Evolutionary conservation across 2,797 vertebrate genomes (phyloP), one percentile per base, ranked within the genome.

Genomic region (Acipenser transmontanus): DNA sequence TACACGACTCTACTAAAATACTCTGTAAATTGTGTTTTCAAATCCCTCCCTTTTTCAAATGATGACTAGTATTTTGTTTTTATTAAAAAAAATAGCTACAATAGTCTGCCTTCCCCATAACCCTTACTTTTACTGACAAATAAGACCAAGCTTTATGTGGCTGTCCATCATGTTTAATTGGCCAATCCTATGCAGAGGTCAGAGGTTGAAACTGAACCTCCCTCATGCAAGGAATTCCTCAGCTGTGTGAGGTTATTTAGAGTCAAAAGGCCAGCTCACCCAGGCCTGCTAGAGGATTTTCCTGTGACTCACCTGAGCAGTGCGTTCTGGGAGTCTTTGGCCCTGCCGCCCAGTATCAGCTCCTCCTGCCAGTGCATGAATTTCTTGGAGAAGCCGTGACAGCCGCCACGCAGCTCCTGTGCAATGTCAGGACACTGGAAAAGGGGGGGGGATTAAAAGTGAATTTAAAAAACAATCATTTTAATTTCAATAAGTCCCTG

Each of bases 281-380:
- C 13, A 66, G 13, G 65, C 59, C 70, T 62, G 20, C 59, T 61
- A 54, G 1, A 9, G 13, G 20, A 52, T 0, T 0, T 64, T 65
- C 0, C 64, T 68, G 57, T 65, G 8, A 56, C 89, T 84, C 75
- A 99, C 97, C 95, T 97, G 80, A 92, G 84, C 77, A 99, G 85
- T 76, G 87, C 80, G 71, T 96, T 92, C 78, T 93, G 89, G 68
- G 86, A 80, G 81, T 85, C 89, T 85, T 94, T 97, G 73, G 88
- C 77, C 2, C 86, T 86, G 70, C 95, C 96, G 0, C 97, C 97
- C 70, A 99, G 85, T 81, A 99, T 93, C 82, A 99, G 81, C 78
- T 98, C 97, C 83, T 99, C 95, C 79, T 98, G 96, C 97, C 97
- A 99, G 85, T 94, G 94, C 96, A 98, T 99, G 82, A 96, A 99